Base-by-base conservation (phyloP, 2,888 invertebrate species). In the Melanostoma mellinum region DNA sequence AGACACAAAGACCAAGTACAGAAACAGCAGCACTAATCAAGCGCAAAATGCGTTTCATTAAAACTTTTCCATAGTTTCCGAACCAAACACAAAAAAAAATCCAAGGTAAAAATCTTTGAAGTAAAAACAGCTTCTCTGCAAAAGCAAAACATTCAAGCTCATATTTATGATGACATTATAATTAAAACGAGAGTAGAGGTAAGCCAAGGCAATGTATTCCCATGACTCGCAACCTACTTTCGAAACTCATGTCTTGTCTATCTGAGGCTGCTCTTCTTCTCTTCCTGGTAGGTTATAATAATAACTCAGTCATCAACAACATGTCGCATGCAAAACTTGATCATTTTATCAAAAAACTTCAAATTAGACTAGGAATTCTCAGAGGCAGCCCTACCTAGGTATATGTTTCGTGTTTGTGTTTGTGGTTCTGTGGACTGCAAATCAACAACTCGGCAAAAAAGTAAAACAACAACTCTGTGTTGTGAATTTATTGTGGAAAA, bases 41-140 rank as follows among this genome's bases (percentile, higher is more conserved):
- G 61, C n/a, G 53, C 20, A 48, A 80, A 71, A 80, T 80, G 69
- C 65, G 75, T 71, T 75, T 80, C 80, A 80, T 80, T 80, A 80
- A 75, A 80, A 80, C 80, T 80, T 80, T 65, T 44, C 65, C 80
- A 33, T 48, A 20, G 46, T 5, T 10, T 10, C 5, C 35, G 20
- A 2, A 8, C 33, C 8, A 9, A 60, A 44, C 10, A 58, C n/a
- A 30, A 8, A 32, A 33, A 20, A 53, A 35, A 44, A 65, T 40
- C 46, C n/a, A 32, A 10, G 35, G 35, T n/a, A 50, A 52, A 36
- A 55, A 56, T 44, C 44, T 44, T 44, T 48, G 30, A 20, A 20
- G 20, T 20, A 20, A 20, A 20, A 61, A 61, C 4, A 46, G 1
- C 61, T 58, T 42, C 9, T 5, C 32, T 4, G n/a, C 42, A 33